phyloP scores from a whole-genome alignment of 2,113 vertebrate species.

The Melozone crissalis region DNA sequence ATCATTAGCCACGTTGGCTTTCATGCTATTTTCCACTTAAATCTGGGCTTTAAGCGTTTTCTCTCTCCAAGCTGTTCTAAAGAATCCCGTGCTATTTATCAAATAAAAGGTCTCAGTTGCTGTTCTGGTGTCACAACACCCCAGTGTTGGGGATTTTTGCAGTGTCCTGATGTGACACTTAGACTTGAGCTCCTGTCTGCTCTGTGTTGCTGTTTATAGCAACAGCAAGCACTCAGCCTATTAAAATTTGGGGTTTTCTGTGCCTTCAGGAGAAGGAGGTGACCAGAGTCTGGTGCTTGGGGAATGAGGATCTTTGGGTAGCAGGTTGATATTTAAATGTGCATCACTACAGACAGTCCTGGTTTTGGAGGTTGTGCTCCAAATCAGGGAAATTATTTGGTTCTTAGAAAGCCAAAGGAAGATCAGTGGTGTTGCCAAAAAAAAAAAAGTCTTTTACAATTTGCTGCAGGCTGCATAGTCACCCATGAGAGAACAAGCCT shows the following conservation, averaged over 20 bases:
- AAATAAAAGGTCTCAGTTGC: neutral
- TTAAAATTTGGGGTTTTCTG: neutral
- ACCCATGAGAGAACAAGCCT: neutral
- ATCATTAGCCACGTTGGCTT: neutral
- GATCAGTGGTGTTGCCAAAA: neutral
- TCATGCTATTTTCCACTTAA: neutral
- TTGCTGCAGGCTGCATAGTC: neutral
- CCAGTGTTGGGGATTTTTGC: neutral
- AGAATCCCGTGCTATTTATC: neutral
- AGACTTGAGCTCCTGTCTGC: neutral
- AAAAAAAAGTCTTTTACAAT: neutral
- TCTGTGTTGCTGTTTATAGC: neutral
- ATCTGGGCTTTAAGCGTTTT: neutral
- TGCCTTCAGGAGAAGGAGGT: neutral
- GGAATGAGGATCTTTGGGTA: neutral
- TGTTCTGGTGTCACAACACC: neutral
- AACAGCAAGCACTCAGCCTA: neutral
- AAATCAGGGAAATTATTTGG: neutral
- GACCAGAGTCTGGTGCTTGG: neutral
- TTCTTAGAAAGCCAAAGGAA: neutral
- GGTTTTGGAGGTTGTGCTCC: neutral
- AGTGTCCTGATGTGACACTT: neutral
- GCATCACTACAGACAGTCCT: neutral
- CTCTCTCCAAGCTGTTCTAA: neutral
- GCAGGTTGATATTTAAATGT: neutral